A percentile compares a stretch with the other conserved stretches of the same genome.
phyloP scores from a whole-genome alignment of 2,113 vertebrate species.

The Vidua chalybeata region DNA sequence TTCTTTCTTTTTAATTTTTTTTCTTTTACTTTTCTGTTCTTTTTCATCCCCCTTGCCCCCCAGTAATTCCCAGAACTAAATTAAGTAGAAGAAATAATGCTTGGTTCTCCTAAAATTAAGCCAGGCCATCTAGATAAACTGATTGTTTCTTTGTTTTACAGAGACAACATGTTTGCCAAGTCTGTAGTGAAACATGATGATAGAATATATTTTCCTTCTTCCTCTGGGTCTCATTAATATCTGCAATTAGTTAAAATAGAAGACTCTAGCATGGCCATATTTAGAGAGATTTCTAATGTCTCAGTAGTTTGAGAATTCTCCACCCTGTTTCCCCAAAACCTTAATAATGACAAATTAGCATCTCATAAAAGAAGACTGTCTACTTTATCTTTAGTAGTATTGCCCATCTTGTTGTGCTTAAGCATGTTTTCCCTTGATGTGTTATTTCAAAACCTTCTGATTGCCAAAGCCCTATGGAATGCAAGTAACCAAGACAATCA shows the following conservation, averaged over 20 bases:
- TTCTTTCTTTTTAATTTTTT: accelerated
- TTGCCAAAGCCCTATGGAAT: not conserved
- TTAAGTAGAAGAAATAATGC: not conserved
- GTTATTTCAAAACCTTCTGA: not conserved
- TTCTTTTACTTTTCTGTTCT: no score
- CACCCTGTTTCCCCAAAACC: not conserved
- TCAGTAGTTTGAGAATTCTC: not conserved
- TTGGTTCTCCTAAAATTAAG: not conserved
- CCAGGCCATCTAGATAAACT: not conserved
- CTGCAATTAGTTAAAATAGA: not conserved
- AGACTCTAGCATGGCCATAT: not conserved
- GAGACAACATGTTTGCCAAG: not conserved
- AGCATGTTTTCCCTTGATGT: not conserved
- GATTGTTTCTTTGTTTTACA: not conserved
- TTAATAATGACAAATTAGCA: not conserved
- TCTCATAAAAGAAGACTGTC: not conserved
- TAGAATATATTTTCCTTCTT: not conserved
- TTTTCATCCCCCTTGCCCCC: accelerated
- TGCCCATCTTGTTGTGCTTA: not conserved
- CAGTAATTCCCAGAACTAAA: not conserved
- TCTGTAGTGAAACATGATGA: not conserved
- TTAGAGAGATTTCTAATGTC: not conserved
- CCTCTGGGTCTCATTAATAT: not conserved
- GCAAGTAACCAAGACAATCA: not conserved
- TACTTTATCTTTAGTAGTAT: not conserved